phyloP scores from a whole-genome alignment of 2,113 vertebrate genomes.

The Odobenus rosmarus region DNA sequence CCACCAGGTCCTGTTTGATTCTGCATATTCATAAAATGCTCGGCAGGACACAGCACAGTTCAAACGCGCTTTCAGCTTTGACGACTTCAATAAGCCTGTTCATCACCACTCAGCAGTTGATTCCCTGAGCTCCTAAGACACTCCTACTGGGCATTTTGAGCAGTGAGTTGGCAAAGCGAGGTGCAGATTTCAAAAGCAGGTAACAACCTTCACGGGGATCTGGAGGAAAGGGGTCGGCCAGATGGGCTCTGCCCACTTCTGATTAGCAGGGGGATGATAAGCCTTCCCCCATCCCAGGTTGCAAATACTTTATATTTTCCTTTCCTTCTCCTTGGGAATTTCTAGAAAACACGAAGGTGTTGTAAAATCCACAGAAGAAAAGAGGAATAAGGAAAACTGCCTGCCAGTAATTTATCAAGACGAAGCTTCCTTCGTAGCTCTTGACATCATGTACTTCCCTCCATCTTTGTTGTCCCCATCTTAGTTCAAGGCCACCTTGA shows the following conservation, averaged over 20 bases:
- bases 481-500: background rate
- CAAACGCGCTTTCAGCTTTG: slow-evolving; percentile 66
- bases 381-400: background rate
- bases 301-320: background rate
- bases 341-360: background rate
- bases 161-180: slow-evolving; percentile 40
- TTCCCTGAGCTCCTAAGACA: slow-evolving; percentile 51
- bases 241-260: slow-evolving; percentile 2
- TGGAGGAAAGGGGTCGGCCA: background rate
- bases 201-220: background rate
- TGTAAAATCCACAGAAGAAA: background rate
- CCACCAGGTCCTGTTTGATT: slow-evolving; percentile 62
- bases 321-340: background rate
- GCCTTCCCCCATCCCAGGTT: background rate
- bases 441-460: background rate
- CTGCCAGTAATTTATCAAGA: background rate
- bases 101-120: slow-evolving; percentile 48
- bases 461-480: background rate
- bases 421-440: background rate
- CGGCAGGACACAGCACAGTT: slow-evolving; percentile 53
- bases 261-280: background rate
- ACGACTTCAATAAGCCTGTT: slow-evolving; percentile 58
- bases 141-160: slow-evolving; percentile 58
- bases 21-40: slow-evolving; percentile 77
- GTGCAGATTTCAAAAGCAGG: slow-evolving; percentile 53